Conservation (phyloP, 2,113 vertebrate genomes). For the Sinocyclocheilus grahami region DNA sequence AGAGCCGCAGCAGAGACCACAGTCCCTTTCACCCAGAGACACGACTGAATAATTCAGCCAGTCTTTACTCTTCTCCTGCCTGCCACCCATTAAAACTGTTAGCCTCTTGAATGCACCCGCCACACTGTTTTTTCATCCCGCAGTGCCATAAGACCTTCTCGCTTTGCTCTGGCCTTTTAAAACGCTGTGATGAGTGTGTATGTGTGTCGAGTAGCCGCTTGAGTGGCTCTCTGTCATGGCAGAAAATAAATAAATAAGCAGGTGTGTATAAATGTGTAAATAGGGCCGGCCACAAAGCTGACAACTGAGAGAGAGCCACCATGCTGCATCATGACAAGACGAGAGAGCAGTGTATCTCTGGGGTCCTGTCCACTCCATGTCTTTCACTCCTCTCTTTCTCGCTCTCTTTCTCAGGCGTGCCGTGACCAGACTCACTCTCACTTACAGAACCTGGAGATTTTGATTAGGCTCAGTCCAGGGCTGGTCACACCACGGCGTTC, state of each 20-base stretch:
- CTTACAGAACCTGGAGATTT: conserved; percentile 70
- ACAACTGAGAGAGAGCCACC: conserved; percentile 42
- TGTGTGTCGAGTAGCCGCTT: conserved; percentile 19
- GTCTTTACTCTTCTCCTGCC: conserved; percentile 53
- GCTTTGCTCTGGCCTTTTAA: conserved; percentile 56
- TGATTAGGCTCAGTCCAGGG: conserved; percentile 72
- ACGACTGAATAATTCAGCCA: conserved; percentile 41
- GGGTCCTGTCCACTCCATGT: conserved; percentile 53
- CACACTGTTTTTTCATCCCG: conserved; percentile 35
- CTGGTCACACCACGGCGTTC: conserved; percentile 66
- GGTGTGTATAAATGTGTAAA: conserved; percentile 56
- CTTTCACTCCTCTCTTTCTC: conserved; percentile 56
- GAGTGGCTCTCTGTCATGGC: conserved; percentile 54
- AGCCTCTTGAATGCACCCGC: conserved; percentile 68
- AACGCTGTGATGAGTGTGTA: conserved; percentile 36
- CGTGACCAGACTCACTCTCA: conserved; percentile 66
- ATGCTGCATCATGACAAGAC: conserved; percentile 23
- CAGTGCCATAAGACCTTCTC: conserved; percentile 66
- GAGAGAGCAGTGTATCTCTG: conserved; percentile 14
- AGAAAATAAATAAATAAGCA: conserved; percentile 62
- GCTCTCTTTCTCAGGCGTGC: conserved; percentile 72
- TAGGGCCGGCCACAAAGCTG: conserved; percentile 46
- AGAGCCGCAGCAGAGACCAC: background rate
- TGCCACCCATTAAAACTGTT: conserved; percentile 77
- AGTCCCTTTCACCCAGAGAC: conserved; percentile 35